Percentiles rank a stretch among this genome's conserved stretches.
Conservation (phyloP, 2,113 vertebrate species). For the Hyaena hyaena region DNA sequence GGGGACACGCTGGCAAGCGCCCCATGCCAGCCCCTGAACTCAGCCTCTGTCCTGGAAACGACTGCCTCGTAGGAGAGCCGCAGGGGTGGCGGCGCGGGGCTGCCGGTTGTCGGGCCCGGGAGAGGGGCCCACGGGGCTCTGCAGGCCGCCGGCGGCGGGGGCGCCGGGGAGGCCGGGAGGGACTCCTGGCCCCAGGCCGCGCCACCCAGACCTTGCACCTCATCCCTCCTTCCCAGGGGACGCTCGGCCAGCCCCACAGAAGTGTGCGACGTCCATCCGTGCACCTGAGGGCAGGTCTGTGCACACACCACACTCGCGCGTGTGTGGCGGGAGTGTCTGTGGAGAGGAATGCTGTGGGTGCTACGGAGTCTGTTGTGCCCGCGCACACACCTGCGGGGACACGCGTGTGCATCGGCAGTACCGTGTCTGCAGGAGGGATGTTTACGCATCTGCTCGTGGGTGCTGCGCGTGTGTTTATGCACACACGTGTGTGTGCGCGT, state of each 20-base stretch:
- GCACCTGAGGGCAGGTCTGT: not conserved
- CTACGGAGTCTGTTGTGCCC: not conserved
- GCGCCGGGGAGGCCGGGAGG: fast-evolving
- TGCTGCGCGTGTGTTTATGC: not conserved
- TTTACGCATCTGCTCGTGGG: not conserved
- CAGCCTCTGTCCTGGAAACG: constrained; percentile 29
- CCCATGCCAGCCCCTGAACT: constrained; percentile 38
- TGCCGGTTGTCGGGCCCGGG: constrained; percentile 43
- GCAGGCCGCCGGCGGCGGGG: not conserved
- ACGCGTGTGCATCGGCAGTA: not conserved
- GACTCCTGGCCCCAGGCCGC: not conserved
- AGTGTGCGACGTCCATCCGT: not conserved
- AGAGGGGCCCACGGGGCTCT: not conserved
- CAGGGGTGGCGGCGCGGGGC: not conserved
- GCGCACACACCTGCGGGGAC: not conserved
- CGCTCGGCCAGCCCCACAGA: fast-evolving
- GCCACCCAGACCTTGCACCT: not conserved
- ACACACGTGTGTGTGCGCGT: not conserved
- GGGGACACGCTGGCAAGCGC: not conserved
- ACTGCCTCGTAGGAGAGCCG: constrained; percentile 3
- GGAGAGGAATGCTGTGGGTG: not conserved
- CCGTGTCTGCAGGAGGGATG: not conserved
- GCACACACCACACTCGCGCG: too few species aligned
- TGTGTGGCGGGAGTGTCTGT: too few species aligned
- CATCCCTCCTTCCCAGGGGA: not conserved